Percentiles rank a stretch among this genome's conserved stretches.
Conservation (phyloP, 2,888 invertebrate species). For the Yponomeuta malinellus region DNA sequence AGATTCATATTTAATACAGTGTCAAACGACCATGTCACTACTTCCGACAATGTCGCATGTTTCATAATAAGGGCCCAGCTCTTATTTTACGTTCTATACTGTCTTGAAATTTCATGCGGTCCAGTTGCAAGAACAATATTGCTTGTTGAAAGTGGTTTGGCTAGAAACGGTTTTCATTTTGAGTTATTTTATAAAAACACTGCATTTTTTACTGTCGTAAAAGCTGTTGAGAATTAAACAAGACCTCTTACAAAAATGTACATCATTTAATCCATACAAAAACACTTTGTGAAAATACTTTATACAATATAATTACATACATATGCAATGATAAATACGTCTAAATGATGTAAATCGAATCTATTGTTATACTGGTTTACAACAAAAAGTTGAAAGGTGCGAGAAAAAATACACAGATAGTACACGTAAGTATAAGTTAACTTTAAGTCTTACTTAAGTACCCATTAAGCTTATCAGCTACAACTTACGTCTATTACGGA, state of each 20-base stretch:
- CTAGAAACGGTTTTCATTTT: too few species aligned
- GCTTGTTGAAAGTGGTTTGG: too few species aligned
- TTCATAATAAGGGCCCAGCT: too few species aligned
- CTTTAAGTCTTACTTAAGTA: not conserved
- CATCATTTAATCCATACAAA: constrained; percentile 49
- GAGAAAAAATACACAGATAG: not conserved
- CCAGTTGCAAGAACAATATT: too few species aligned
- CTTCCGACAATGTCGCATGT: too few species aligned
- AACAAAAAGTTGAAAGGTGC: not conserved
- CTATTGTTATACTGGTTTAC: not conserved
- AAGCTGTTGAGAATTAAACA: not conserved
- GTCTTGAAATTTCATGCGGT: too few species aligned
- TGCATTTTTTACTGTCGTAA: too few species aligned
- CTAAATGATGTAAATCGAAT: not conserved
- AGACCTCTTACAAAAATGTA: constrained; percentile 46
- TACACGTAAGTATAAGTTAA: not conserved
- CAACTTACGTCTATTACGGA: not conserved
- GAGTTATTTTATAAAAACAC: too few species aligned
- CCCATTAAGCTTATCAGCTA: not conserved
- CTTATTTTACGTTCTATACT: too few species aligned
- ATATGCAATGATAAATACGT: not conserved
- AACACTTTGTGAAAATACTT: constrained; percentile 59
- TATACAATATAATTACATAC: constrained; percentile 53
- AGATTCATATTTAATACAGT: too few species aligned
- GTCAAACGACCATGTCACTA: too few species aligned